phyloP scores from a whole-genome alignment of 2,888 invertebrate genomes.

The Hofmannophila pseudospretella region DNA sequence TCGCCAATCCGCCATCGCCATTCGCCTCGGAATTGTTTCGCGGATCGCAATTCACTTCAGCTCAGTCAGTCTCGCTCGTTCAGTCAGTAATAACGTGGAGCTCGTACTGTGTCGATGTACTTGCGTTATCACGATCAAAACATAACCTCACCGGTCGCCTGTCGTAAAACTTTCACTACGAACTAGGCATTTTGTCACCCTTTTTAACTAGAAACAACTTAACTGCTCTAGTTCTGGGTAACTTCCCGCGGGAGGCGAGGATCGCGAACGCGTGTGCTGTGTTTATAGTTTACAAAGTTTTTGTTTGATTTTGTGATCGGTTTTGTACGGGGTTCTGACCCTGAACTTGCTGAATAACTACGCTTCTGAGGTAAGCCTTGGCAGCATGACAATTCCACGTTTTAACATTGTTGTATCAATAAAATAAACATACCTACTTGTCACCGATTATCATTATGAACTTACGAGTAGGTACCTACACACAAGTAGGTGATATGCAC shows the following conservation, averaged over 20 bases:
- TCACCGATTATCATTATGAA: background rate
- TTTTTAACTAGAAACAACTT: background rate
- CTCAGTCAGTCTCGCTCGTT: too few relatives aligned
- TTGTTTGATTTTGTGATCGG: conserved; percentile 47
- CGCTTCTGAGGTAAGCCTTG: conserved; percentile 37
- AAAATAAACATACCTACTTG: background rate
- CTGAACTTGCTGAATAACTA: conserved; percentile 52
- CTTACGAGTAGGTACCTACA: too few relatives aligned
- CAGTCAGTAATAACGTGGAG: conserved; percentile 44
- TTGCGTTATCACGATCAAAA: conserved; percentile 43
- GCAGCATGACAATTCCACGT: background rate
- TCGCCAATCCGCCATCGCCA: too few relatives aligned
- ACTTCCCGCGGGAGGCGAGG: conserved; percentile 7
- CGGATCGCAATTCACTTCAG: conserved; percentile 32
- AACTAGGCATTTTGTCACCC: background rate
- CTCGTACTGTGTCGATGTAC: conserved; percentile 36
- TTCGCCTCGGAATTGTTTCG: conserved; percentile 19
- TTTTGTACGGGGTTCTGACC: conserved; percentile 42
- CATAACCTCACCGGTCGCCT: conserved; percentile 51
- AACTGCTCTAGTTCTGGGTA: background rate
- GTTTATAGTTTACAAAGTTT: conserved; percentile 63
- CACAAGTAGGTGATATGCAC: too few relatives aligned
- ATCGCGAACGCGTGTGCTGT: conserved; percentile 39
- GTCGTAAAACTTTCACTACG: conserved; percentile 47
- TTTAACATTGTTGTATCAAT: background rate